These are phyloP conservation scores for Embiotoca jacksoni DNA, from an alignment of 2,113 vertebrate genomes.

Conservation along the genomic window DNA sequence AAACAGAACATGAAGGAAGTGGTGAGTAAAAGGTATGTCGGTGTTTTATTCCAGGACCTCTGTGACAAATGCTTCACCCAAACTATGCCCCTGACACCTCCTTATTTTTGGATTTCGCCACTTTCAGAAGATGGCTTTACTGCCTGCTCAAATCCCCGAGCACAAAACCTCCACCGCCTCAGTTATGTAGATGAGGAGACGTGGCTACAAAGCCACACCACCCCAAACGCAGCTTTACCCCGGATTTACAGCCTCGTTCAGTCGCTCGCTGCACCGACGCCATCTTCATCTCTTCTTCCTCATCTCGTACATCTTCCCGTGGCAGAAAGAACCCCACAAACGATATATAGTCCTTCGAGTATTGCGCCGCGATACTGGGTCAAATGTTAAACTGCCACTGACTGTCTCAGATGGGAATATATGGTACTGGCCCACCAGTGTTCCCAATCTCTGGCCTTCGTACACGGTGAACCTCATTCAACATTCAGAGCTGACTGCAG, in stretches of 20 bases:
- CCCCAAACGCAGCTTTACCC: constrained; percentile 1
- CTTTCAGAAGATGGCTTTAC: constrained; percentile 14
- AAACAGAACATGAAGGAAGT: constrained; percentile 21
- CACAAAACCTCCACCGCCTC: constrained; percentile 20
- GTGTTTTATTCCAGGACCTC: constrained; percentile 31
- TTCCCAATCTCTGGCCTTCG: not conserved
- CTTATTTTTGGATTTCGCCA: constrained; percentile 20
- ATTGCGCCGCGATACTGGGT: constrained; percentile 2
- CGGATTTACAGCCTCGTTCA: constrained; percentile 22
- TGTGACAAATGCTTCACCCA: constrained; percentile 21
- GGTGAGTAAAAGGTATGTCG: constrained; percentile 13
- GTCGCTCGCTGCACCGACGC: not conserved
- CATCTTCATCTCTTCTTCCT: not conserved
- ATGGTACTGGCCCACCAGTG: not conserved
- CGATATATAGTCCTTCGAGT: constrained; percentile 28
- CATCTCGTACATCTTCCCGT: not conserved
- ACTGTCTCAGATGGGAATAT: constrained; percentile 17
- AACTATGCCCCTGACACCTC: constrained; percentile 25
- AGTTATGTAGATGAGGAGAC: constrained; percentile 6
- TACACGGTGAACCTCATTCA: not conserved
- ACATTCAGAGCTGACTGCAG: not conserved
- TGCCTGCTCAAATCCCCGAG: constrained; percentile 27
- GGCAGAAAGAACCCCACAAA: not conserved
- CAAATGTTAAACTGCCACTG: constrained; percentile 33
- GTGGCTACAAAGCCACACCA: constrained; percentile 1